Base-by-base conservation (phyloP, 2,888 invertebrate genomes). In the Crioceris asparagi region DNA sequence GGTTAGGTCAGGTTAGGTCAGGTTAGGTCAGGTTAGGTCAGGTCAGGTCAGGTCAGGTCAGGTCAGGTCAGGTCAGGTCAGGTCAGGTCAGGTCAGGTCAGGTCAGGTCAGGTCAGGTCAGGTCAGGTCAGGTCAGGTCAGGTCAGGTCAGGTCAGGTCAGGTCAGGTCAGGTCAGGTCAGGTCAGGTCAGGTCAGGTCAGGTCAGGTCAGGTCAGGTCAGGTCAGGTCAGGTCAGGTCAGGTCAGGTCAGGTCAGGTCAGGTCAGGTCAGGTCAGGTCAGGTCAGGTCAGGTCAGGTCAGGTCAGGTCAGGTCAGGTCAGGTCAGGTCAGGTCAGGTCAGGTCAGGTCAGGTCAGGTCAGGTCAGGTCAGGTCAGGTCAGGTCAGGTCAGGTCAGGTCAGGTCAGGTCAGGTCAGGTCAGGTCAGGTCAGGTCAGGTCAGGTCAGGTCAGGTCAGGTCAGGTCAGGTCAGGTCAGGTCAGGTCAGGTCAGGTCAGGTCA, bases 361-460 rank as follows among this genome's bases (percentile, higher is more conserved):
- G 30, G 32, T 32, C 31, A 30, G 38, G 37, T 38, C 26, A 27
- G 39, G 40, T 43, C 31, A 36, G 40, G 43, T 43, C 33, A 36
- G 40, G 43, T 43, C 33, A 40, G 43, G 37, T 43, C 30, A 37
- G 43, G 43, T 43, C 30, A 41, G 43, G 41, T 44, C 35, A 38
- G 42, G 45, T 43, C 34, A 39, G 41, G 42, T 43, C 36, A 36
- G 44, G 41, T 41, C 37, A 37, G 41, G 38, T 41, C 32, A 30
- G 43, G 40, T 43, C 25, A 31, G 43, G 40, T 43, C 35, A 32
- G 43, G 40, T 39, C 31, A 30, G 39, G 43, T 43, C 36, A 43
- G 40, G 41, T 44, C 40, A 40, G 43, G 45, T 43, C 35, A 35
- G 40, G 45, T 45, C 17, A 40, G 40, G 41, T 41, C 35, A 39